These are phyloP conservation scores for Sussaba pulchella DNA, from an alignment of 2,888 invertebrate genomes.

Conservation along the genomic window DNA sequence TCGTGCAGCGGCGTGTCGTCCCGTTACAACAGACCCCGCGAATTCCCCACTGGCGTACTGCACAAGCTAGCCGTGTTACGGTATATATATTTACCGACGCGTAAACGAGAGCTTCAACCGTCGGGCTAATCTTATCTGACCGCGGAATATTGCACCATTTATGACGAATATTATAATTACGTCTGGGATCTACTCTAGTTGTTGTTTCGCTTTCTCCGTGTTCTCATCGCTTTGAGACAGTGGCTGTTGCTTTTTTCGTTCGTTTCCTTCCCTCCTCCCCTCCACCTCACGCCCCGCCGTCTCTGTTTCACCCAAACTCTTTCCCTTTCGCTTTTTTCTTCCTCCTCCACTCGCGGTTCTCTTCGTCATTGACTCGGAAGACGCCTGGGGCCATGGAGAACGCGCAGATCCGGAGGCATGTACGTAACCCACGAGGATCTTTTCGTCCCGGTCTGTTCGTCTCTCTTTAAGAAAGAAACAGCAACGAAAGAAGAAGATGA, in stretches of 20 bases:
- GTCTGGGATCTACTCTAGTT: conserved; percentile 34
- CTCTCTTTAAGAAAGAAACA: not conserved
- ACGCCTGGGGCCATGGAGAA: conserved; percentile 79
- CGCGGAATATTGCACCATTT: conserved; percentile 75
- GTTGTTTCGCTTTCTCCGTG: not conserved
- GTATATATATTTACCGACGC: not conserved
- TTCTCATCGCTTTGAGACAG: conserved; percentile 29
- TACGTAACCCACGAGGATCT: conserved; percentile 9
- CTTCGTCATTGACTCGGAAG: conserved; percentile 46
- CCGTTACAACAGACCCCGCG: conserved; percentile 19
- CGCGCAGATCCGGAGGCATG: conserved; percentile 69
- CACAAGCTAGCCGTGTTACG: conserved; percentile 18
- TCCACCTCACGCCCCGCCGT: no score
- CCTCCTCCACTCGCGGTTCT: conserved; percentile 14
- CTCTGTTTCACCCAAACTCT: no score
- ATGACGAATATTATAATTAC: conserved; percentile 70
- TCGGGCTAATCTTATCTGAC: conserved; percentile 78
- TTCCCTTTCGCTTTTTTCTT: conserved; percentile 45
- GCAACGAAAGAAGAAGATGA: conserved; percentile 37
- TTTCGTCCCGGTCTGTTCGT: conserved; percentile 33
- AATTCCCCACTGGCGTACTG: not conserved
- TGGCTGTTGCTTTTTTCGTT: conserved; percentile 32
- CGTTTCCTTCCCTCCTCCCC: no score
- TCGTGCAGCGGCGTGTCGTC: not conserved
- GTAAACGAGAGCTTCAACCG: not conserved